A percentile compares a stretch with the other conserved stretches of the same genome.
phyloP scores from a whole-genome alignment of 2,113 vertebrate genomes.

The Silurus asotus region DNA sequence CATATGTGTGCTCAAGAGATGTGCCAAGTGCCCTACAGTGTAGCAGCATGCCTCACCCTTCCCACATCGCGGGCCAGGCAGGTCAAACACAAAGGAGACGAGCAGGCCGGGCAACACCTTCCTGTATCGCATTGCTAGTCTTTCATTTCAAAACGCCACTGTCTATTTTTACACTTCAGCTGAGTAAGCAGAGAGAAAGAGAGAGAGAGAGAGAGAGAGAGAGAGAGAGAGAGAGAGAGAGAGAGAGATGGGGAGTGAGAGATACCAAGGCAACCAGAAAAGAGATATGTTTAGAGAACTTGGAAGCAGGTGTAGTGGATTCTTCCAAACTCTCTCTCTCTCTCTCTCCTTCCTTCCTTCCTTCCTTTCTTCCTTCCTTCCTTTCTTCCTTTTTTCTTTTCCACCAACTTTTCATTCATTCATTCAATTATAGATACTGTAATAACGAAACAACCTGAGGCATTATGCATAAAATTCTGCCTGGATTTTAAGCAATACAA shows the following conservation, averaged over 20 bases:
- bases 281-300: constrained; percentile 28
- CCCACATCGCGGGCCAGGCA: constrained; percentile 52
- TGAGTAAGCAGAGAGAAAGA: constrained; percentile 50
- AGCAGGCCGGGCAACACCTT: constrained; percentile 66
- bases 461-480: not conserved
- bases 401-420: constrained; percentile 3
- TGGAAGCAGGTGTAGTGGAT: constrained; percentile 42
- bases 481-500: not conserved
- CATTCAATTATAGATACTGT: not conserved
- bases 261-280: constrained; percentile 15
- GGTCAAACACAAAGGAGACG: constrained; percentile 71
- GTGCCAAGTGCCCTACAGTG: constrained; percentile 63
- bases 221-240: too few relatives aligned
- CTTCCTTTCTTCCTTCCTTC: constrained; percentile 50
- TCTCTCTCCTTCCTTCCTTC: constrained; percentile 33
- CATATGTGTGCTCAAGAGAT: not conserved
- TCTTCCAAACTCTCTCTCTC: not conserved
- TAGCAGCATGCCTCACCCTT: constrained; percentile 65
- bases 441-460: not conserved
- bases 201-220: not conserved
- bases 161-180: constrained; percentile 64
- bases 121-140: constrained; percentile 64
- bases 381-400: constrained; percentile 30
- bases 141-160: constrained; percentile 63
- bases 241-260: not conserved